Conservation (phyloP, 2,113 vertebrate genomes). For the Pyxicephalus adspersus region DNA sequence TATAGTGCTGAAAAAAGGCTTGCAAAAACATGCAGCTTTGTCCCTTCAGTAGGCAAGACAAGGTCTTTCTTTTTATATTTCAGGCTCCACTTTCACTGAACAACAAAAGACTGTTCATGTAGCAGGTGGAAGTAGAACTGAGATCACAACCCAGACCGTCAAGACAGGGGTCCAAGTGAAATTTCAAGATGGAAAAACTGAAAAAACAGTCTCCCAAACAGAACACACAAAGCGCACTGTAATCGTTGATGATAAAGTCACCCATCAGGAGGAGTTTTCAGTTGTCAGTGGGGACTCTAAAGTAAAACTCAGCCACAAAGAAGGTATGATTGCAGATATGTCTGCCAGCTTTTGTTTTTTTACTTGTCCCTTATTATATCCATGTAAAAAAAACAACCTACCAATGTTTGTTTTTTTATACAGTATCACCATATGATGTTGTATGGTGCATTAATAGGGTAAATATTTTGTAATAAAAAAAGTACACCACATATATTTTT, state of each 20-base stretch:
- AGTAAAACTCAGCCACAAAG: background rate
- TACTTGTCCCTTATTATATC: background rate
- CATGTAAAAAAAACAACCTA: background rate
- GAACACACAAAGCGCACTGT: background rate
- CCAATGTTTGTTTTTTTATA: too few species aligned
- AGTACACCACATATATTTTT: too few species aligned
- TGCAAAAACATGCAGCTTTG: constrained; percentile 57
- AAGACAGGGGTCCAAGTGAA: constrained; percentile 38
- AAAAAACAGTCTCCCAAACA: constrained; percentile 39
- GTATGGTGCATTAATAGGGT: too few species aligned
- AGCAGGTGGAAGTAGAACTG: constrained; percentile 56
- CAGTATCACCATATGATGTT: too few species aligned
- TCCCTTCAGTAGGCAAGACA: constrained; percentile 51
- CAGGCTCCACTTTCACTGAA: constrained; percentile 40
- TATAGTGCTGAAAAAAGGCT: constrained; percentile 70
- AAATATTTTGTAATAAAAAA: too few species aligned
- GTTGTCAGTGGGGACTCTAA: constrained; percentile 29
- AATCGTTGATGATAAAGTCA: constrained; percentile 7
- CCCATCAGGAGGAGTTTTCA: constrained; percentile 28
- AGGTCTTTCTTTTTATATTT: constrained; percentile 52
- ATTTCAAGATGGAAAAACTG: constrained; percentile 23
- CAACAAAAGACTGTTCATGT: constrained; percentile 47
- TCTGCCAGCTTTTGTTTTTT: background rate
- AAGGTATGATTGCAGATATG: constrained; percentile 10
- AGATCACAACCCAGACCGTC: constrained; percentile 60